phyloP scores from a whole-genome alignment of 1,140 invertebrate genomes.

The Schlechtendalia chinensis region DNA sequence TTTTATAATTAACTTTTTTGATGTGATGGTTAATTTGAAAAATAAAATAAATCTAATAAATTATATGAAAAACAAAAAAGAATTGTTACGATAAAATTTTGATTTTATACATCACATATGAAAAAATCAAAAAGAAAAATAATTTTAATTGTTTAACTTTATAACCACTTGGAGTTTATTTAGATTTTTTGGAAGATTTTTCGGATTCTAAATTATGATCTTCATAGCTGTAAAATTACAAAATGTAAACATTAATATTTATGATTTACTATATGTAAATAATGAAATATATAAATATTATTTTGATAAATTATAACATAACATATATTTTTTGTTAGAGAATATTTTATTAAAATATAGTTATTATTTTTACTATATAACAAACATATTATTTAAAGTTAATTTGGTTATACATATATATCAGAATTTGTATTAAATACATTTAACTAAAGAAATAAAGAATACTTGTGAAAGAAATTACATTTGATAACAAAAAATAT shows the following conservation, averaged over 20 bases:
- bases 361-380: no score
- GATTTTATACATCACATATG: neutral
- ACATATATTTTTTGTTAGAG: no score
- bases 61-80: neutral
- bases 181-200: constrained; percentile 5
- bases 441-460: neutral
- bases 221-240: constrained; percentile 54
- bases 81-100: neutral
- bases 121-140: neutral
- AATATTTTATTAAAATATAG: no score
- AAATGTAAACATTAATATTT: neutral
- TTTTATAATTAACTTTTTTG: neutral
- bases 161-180: neutral
- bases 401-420: neutral
- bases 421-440: neutral
- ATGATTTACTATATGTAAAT: neutral
- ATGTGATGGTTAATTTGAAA: no score
- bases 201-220: constrained; percentile 22
- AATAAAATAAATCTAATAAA: neutral
- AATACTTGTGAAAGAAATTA: no score
- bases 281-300: no score
- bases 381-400: neutral
- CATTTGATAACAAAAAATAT: no score
- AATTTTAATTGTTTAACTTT: neutral
- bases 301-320: no score